These are phyloP conservation scores for Podocnemis expansa DNA, from an alignment of 2,113 vertebrate genomes.

Conservation along the genomic window DNA sequence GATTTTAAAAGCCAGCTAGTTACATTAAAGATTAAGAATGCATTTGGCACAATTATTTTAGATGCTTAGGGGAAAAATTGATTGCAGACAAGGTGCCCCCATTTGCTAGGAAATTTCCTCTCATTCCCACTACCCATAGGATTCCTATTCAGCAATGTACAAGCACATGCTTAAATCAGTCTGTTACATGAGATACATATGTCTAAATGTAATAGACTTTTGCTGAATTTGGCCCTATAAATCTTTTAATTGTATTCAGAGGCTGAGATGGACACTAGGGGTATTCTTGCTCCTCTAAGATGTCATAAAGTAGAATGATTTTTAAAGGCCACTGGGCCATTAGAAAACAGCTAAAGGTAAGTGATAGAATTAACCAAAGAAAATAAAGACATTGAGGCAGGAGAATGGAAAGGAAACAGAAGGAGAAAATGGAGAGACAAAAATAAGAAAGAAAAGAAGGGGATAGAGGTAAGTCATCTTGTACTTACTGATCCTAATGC, in stretches of 20 bases:
- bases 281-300: background rate
- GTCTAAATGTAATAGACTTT: background rate
- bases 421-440: background rate
- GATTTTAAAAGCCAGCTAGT: background rate
- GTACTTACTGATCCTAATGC: background rate
- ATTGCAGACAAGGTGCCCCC: background rate
- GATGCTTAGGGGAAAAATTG: background rate
- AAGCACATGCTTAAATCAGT: rapidly evolving
- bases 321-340: background rate
- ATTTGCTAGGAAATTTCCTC: background rate
- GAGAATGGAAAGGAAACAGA: background rate
- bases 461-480: background rate
- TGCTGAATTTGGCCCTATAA: background rate
- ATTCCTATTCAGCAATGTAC: background rate
- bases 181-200: background rate
- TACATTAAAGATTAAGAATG: background rate
- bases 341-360: background rate
- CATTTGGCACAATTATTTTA: background rate
- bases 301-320: background rate
- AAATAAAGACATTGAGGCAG: background rate
- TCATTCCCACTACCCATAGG: background rate
- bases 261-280: background rate
- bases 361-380: background rate
- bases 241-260: background rate
- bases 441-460: background rate